phyloP scores from a whole-genome alignment of 2,113 vertebrate species.

The Laticauda colubrina region DNA sequence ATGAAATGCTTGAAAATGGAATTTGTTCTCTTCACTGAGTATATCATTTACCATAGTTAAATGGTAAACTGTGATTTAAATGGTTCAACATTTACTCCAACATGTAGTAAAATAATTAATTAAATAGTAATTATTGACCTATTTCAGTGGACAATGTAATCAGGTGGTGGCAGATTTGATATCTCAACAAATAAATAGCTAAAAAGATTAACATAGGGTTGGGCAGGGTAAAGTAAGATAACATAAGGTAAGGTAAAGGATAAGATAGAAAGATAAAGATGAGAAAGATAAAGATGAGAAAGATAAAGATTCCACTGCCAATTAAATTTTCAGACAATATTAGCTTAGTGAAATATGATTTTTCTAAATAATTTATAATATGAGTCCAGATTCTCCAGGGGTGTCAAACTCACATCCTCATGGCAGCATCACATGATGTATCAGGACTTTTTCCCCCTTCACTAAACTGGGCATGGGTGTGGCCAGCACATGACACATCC shows the following conservation, averaged over 20 bases:
- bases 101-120: background rate
- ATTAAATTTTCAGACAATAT: background rate
- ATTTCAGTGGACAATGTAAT: background rate
- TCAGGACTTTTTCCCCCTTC: too few relatives aligned
- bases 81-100: background rate
- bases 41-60: background rate
- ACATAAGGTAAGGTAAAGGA: background rate
- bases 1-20: background rate
- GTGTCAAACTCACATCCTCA: too few relatives aligned
- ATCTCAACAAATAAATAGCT: background rate
- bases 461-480: too few relatives aligned
- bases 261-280: background rate
- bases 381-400: background rate
- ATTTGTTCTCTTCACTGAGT: background rate
- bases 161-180: background rate
- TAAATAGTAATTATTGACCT: background rate
- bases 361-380: background rate
- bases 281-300: too few relatives aligned
- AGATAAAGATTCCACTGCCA: background rate
- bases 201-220: background rate
- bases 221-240: background rate
- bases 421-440: too few relatives aligned
- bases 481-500: too few relatives aligned
- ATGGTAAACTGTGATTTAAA: too few relatives aligned
- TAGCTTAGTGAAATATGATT: background rate